Evolutionary conservation across 2,888 invertebrate species (phyloP).

Genomic region (Andrena dorsata): DNA sequence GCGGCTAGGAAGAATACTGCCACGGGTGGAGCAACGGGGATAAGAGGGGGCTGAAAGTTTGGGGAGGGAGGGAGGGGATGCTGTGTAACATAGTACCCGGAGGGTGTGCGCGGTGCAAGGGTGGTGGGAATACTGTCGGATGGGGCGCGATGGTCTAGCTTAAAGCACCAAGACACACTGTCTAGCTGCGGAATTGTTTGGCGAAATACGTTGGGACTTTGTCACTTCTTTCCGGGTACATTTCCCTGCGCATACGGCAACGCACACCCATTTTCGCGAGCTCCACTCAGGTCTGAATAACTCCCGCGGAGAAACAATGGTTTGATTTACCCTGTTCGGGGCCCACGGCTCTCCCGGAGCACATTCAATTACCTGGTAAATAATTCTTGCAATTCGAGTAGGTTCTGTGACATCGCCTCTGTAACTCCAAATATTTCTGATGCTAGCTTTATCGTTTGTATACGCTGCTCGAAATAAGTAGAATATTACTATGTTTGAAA

Average conservation of each 20-base stretch:
- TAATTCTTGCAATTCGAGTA: background rate
- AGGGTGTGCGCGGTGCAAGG: slow-evolving; percentile 57
- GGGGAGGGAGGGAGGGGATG: slow-evolving; percentile 25
- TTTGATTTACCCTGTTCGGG: slow-evolving; percentile 35
- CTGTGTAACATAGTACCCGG: slow-evolving; percentile 63
- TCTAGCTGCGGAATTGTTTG: slow-evolving; percentile 79
- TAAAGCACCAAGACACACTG: slow-evolving; percentile 77
- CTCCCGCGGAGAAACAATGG: slow-evolving; percentile 55
- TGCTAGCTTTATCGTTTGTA: background rate
- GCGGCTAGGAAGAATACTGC: slow-evolving; percentile 48
- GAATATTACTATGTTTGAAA: too few species aligned
- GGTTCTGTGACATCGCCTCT: background rate
- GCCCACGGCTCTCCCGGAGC: background rate
- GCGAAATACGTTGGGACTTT: slow-evolving; percentile 78
- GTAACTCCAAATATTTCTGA: background rate
- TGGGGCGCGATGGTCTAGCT: slow-evolving; percentile 78
- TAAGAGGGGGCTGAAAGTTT: slow-evolving; percentile 61
- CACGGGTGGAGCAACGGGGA: slow-evolving; percentile 66
- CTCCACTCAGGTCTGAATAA: slow-evolving; percentile 50
- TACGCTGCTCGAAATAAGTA: too few species aligned
- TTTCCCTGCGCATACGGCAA: slow-evolving; percentile 69
- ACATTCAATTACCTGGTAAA: background rate
- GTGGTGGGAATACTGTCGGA: slow-evolving; percentile 73
- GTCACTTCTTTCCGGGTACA: slow-evolving; percentile 76
- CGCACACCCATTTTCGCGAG: slow-evolving; percentile 49